These are phyloP conservation scores for Dermochelys coriacea DNA, from an alignment of 2,797 vertebrate genomes.

Conservation along the genomic window DNA sequence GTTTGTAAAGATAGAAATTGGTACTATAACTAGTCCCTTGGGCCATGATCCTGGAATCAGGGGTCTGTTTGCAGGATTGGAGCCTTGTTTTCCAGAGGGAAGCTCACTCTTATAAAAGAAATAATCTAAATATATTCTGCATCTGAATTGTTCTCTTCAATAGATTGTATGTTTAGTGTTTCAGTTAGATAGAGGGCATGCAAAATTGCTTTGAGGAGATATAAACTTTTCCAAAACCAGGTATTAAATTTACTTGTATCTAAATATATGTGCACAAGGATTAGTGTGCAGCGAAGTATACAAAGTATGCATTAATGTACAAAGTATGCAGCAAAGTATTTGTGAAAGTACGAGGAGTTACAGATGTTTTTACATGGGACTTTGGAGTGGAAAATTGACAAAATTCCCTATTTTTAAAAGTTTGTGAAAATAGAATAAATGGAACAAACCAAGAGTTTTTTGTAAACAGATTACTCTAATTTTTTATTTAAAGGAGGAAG, in stretches of 20 bases:
- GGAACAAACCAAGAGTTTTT: neutral
- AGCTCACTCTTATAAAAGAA: neutral
- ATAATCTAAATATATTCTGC: rapidly evolving
- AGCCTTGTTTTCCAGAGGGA: neutral
- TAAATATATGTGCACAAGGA: neutral
- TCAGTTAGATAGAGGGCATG: neutral
- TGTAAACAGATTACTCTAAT: neutral
- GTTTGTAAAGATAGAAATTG: neutral
- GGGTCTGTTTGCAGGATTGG: neutral
- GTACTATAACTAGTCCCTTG: neutral
- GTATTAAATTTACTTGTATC: neutral
- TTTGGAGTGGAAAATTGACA: neutral
- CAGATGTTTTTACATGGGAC: neutral
- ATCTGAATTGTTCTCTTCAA: neutral
- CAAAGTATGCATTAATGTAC: neutral
- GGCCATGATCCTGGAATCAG: neutral
- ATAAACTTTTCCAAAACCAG: neutral
- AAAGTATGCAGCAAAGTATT: neutral
- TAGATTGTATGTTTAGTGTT: neutral
- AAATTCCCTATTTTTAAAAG: neutral
- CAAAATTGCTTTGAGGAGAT: neutral
- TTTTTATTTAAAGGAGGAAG: conserved; percentile 87
- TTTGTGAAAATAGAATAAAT: neutral
- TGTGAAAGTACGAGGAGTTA: neutral
- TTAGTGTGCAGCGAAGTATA: neutral